Conservation (phyloP, 2,888 invertebrate genomes). For the Boloria euphrosyne region DNA sequence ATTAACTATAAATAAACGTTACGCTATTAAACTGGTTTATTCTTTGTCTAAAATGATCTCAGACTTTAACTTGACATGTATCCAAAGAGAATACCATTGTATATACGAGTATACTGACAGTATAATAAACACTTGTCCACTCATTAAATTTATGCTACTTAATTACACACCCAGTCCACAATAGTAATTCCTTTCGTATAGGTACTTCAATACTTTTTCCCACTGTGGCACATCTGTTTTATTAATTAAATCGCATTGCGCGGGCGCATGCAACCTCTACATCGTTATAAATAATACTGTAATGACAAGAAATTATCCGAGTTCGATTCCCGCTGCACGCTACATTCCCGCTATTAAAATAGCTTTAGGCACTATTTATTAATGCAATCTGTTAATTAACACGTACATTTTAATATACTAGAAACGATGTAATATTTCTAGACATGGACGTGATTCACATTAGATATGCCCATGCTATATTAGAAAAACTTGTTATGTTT, state of each 20-base stretch:
- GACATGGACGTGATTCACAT: neutral
- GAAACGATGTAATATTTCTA: neutral
- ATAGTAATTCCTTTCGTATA: slow-evolving; percentile 9
- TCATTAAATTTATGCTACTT: slow-evolving; percentile 7
- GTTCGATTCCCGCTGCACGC: slow-evolving; percentile 65
- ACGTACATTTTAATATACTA: slow-evolving; percentile 25
- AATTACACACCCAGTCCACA: slow-evolving; percentile 17
- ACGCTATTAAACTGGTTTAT: no score
- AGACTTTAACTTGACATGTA: no score
- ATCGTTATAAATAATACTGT: slow-evolving; percentile 77
- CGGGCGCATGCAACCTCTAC: slow-evolving; percentile 44
- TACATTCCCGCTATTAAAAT: slow-evolving; percentile 62
- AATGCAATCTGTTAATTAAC: slow-evolving; percentile 42
- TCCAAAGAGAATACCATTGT: neutral
- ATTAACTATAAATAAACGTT: no score
- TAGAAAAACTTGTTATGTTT: no score
- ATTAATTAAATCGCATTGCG: slow-evolving; percentile 29
- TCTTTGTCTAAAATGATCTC: no score
- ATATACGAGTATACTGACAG: neutral
- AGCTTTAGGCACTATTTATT: slow-evolving; percentile 57
- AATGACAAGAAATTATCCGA: slow-evolving; percentile 80
- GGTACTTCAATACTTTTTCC: slow-evolving; percentile 15
- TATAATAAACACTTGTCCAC: neutral
- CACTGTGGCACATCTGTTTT: slow-evolving; percentile 38
- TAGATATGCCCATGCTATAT: no score